Evolutionary conservation across 2,113 vertebrate species (phyloP), one percentile per base, ranked within the genome.

Genomic region (Lepus europaeus): DNA sequence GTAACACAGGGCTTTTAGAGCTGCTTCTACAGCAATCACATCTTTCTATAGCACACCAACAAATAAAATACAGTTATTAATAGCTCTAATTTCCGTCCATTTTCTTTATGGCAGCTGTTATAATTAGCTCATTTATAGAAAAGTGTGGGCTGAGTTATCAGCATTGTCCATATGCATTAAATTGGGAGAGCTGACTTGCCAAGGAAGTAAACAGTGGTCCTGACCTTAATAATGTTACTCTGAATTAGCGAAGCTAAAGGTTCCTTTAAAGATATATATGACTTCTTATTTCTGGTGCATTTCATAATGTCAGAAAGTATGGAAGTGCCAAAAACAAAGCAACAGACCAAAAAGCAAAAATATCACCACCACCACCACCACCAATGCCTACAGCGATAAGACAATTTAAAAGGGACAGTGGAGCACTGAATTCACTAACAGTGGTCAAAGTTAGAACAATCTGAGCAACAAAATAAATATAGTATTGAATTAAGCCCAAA

Each of bases 1-100:
- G 77, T 77, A 49, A 87, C 77, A 36, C 7, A 87, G 23, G 27
- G 91, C 20, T 66, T 87, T 86, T 51, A 76, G 33, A 73, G 20
- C 3, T 93, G 51, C 23, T 72, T 13, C 16, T 88, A 45, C 11
- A 64, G 59, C 33, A 63, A 93, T 66, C 70, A 69, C 45, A 72
- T 69, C 49, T 86, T 36, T 23, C 39, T 83, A 84, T 33, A 82
- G 27, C 39, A 78, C 72, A 83, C 10, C 78, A 23, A 82, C 9
- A 82, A 77, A 45, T 81, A 82, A 88, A 69, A 72, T 77, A 56
- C 9, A 56, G 17, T 74, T 93, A 87, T 83, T 77, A 77, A 83
- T 66, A 86, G 29, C 63, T 70, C 27, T 91, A 64, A 39, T 63
- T 0, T 87, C 70, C n/a, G 53, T 56, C 31, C 22, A 56, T 33